phyloP scores from a whole-genome alignment of 2,888 invertebrate species.

The Cistogaster globosa region DNA sequence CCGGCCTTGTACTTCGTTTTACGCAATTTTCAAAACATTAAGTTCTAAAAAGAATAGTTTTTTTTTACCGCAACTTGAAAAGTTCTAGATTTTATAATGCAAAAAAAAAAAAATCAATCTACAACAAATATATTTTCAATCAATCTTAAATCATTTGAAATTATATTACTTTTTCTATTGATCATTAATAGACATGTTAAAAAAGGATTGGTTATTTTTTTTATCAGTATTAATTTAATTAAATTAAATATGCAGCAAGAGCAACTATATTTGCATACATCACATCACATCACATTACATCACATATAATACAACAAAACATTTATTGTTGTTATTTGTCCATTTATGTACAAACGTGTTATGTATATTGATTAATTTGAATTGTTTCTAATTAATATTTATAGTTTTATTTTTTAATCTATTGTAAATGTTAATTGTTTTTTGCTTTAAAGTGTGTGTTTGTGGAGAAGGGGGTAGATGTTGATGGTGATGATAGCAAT shows the following conservation, averaged over 20 bases:
- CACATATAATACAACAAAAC: slow-evolving; percentile 57
- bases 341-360: slow-evolving; percentile 57
- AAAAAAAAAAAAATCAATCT: neutral
- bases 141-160: slow-evolving; percentile 50
- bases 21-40: too few relatives aligned
- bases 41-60: too few relatives aligned
- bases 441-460: slow-evolving; percentile 23
- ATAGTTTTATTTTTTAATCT: slow-evolving; percentile 26
- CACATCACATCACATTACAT: slow-evolving; percentile 22
- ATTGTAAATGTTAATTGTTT: slow-evolving; percentile 1
- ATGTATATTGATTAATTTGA: slow-evolving; percentile 54
- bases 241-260: slow-evolving; percentile 57
- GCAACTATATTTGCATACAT: slow-evolving; percentile 49
- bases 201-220: slow-evolving; percentile 43
- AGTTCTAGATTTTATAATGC: neutral
- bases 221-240: slow-evolving; percentile 32
- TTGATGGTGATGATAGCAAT: slow-evolving; percentile 41
- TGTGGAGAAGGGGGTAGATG: slow-evolving; percentile 1
- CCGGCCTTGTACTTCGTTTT: too few relatives aligned
- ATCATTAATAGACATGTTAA: slow-evolving; percentile 25
- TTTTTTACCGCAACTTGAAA: neutral
- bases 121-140: slow-evolving; percentile 1
- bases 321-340: slow-evolving; percentile 59
- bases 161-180: neutral
- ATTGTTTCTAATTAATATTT: slow-evolving; percentile 63